Percentiles rank a stretch among this genome's conserved stretches.
Conservation (phyloP, 2,888 invertebrate species). For the Megalurothrips usitatus region DNA sequence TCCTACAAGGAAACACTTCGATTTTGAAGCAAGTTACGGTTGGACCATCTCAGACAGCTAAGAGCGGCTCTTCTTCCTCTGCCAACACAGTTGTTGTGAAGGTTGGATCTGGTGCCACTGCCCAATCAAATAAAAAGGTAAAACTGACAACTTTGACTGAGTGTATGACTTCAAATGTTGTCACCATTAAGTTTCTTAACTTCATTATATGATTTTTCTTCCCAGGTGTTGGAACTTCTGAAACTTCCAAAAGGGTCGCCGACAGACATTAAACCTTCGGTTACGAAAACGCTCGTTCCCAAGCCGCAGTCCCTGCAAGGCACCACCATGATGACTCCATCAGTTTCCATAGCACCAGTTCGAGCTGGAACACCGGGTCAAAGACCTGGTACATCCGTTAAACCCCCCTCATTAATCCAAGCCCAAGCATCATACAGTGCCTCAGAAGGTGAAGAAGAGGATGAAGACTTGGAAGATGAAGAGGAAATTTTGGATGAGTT, state of each 20-base stretch:
- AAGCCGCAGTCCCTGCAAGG: not conserved
- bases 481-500: conserved; percentile 22
- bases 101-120: conserved; percentile 39
- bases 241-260: conserved; percentile 37
- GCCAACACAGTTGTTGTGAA: conserved; percentile 41
- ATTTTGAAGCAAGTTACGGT: conserved; percentile 38
- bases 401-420: conserved; percentile 24
- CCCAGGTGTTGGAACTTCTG: conserved; percentile 42
- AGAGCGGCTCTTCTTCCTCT: conserved; percentile 35
- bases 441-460: conserved; percentile 32
- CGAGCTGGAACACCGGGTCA: conserved; percentile 37
- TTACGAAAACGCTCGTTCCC: conserved; percentile 29
- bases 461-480: conserved; percentile 35
- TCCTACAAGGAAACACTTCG: conserved; percentile 53
- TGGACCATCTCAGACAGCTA: conserved; percentile 33
- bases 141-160: not conserved
- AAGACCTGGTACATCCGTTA: conserved; percentile 11
- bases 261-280: conserved; percentile 34
- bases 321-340: conserved; percentile 50
- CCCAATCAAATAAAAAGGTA: conserved; percentile 38
- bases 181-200: conserved; percentile 1
- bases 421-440: conserved; percentile 29
- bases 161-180: not conserved
- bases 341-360: conserved; percentile 51
- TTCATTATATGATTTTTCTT: conserved; percentile 21